Percentiles rank a stretch among this genome's conserved stretches.
Conservation (phyloP, 2,113 vertebrate genomes). For the Melanotaenia duboulayi region DNA sequence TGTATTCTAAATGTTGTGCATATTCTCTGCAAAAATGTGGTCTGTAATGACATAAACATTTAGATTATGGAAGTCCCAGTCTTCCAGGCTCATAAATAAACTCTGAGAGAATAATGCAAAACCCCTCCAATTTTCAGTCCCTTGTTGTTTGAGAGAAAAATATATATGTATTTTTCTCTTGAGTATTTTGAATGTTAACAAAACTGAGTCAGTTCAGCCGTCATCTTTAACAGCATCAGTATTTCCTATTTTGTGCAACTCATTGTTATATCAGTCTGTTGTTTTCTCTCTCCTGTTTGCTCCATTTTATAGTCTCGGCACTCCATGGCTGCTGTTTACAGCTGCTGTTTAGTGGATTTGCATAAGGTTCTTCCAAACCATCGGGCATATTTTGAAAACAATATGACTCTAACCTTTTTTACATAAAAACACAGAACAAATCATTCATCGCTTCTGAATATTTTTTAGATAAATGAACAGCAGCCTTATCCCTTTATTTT, state of each 20-base stretch:
- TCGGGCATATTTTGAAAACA: constrained; percentile 22
- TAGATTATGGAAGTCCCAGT: neutral
- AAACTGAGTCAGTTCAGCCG: constrained; percentile 30
- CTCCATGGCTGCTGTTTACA: constrained; percentile 5
- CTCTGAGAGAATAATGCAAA: neutral
- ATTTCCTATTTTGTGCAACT: constrained; percentile 28
- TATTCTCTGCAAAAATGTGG: no score
- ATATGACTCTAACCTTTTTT: constrained; percentile 15
- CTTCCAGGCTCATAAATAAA: constrained; percentile 22
- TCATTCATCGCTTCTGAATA: constrained; percentile 7
- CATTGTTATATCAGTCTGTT: constrained; percentile 3
- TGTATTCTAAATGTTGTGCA: no score
- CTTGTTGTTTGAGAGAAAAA: constrained; percentile 6
- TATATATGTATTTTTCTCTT: constrained; percentile 2
- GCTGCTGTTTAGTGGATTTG: constrained; percentile 16
- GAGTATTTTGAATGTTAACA: constrained; percentile 13
- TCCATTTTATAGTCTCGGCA: constrained; percentile 11
- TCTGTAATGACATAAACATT: no score
- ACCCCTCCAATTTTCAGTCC: constrained; percentile 10
- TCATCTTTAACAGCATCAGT: constrained; percentile 20
- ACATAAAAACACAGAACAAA: constrained; percentile 27
- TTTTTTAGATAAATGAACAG: constrained; percentile 7
- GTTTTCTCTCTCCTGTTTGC: constrained; percentile 20
- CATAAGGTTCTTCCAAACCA: constrained; percentile 17
- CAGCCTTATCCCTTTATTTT: constrained; percentile 2